Evolutionary conservation across 2,113 vertebrate genomes (phyloP).

Genomic region (Canis aureus): DNA sequence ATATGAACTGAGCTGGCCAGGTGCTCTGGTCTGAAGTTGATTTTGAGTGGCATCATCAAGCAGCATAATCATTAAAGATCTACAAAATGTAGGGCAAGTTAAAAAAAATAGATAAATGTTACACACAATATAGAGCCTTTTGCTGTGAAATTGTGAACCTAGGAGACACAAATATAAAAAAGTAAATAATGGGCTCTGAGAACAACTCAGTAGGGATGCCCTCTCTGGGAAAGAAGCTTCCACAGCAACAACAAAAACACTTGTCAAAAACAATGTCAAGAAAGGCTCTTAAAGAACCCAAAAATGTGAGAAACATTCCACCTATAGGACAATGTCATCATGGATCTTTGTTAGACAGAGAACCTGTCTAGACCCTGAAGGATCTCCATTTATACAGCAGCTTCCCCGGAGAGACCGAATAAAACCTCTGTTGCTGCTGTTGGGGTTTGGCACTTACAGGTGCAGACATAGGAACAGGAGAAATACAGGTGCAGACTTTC

Average conservation of each 20-base stretch:
- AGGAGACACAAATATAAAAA: background rate
- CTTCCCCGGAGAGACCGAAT: background rate
- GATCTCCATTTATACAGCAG: too few species aligned
- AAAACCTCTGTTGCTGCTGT: too few species aligned
- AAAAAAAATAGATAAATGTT: background rate
- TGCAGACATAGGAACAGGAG: background rate
- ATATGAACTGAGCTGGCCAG: background rate
- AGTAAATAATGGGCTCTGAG: background rate
- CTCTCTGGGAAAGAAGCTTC: background rate
- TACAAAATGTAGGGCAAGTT: background rate
- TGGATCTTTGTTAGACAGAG: background rate
- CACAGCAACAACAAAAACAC: background rate
- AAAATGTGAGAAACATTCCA: background rate
- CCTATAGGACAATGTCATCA: background rate
- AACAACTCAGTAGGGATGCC: background rate
- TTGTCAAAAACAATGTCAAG: background rate
- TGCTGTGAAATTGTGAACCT: background rate
- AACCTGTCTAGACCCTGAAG: background rate
- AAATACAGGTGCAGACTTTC: background rate
- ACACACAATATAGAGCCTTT: background rate
- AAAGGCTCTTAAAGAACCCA: background rate
- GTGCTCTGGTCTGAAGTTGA: background rate
- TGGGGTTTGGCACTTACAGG: background rate
- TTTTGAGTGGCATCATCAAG: background rate
- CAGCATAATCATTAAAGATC: background rate